Base-by-base conservation (phyloP, 2,888 invertebrate species). In the Hypercompe scribonia region DNA sequence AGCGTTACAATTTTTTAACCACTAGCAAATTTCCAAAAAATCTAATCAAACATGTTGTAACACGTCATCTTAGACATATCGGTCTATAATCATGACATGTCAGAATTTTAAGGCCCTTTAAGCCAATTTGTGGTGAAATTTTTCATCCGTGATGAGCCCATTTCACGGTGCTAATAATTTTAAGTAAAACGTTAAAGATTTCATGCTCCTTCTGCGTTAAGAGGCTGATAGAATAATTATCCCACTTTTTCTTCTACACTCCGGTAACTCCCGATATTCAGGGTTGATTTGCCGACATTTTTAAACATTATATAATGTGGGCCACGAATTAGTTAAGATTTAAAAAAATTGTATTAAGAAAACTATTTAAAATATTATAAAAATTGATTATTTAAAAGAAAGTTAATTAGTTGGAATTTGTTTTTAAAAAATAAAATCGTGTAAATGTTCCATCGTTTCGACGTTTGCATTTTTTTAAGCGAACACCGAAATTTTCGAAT, bases 131-230 rank as follows among this genome's bases (percentile, higher is more conserved):
- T 82, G 72, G 70, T 74, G 65, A 70, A 74, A 81, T 79, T 81
- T 83, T 83, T 81, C 81, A 78, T 83, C 88, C 88, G 87, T 85
- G 89, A 69, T 78, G 50, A 69, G 74, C 76, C 72, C 73, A 86
- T 90, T 91, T 90, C 83, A 90, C 85, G 90, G 85, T 78, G 71
- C 34, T 85, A 84, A 86, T 77, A 82, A 75, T 76, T 84, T 86
- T 77, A 83, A 78, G 77, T 74, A 84, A 78, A 86, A 80, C 80
- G 76, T 78, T 79, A 73, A 81, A 75, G 84, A 87, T 89, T 89
- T 89, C 84, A 89, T 85, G 87, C 83, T 79, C 77, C 83, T 83
- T 86, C 84, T 79, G 74, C 73, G 78, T 77, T 86, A 81, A 81
- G 74, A 81, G 79, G 78, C 75, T 88, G 87, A 84, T 84, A 83